Evolutionary conservation across 1,140 invertebrate species (phyloP), one percentile per base, ranked within the genome.

Genomic region (Drosophila nebulosa): DNA sequence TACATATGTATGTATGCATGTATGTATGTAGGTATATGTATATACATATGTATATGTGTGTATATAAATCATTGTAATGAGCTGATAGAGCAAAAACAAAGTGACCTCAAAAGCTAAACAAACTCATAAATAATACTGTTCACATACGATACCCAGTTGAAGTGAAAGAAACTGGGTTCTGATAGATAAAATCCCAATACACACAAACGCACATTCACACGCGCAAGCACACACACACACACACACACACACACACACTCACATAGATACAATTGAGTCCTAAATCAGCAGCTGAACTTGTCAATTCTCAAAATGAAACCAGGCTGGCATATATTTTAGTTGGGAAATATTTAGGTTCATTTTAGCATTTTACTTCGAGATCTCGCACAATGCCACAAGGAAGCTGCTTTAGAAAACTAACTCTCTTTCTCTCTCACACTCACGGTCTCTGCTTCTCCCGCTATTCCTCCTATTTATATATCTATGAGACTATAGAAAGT

Each of bases 401-500:
- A 89, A 89, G 84, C 79, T 46, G 53, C 56, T 32, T 12, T 9
- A 58, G 64, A 60, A 63, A 74, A 71, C 68, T 74, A 62, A 58
- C 72, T 61, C 26, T 70, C 39, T 71, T 53, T 65, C 62, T 62
- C 53, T 22, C 14, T 32, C n/a, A 4, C 71, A 67, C 59, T 72
- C 58, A 53, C 73, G 16, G 16, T 46, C 7, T 9, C 35, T 12
- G 35, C 62, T 59, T 3, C 26, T 46, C n/a, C 62, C 50, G 58
- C 59, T 63, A 32, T 32, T 46, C 39, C 39, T 18, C 18, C 18
- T 65, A 59, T 72, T 52, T 76, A 69, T 69, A 39, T 72, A 39
- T 78, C 64, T 71, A 59, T 78, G 83, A 64, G 73, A 64, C 65
- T 79, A 71, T 90, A 90, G 86, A 90, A 90, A 90, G 86, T 90